Evolutionary conservation across 2,888 invertebrate species (phyloP), one percentile per base, ranked within the genome.

Genomic region (Abscondita cerata): DNA sequence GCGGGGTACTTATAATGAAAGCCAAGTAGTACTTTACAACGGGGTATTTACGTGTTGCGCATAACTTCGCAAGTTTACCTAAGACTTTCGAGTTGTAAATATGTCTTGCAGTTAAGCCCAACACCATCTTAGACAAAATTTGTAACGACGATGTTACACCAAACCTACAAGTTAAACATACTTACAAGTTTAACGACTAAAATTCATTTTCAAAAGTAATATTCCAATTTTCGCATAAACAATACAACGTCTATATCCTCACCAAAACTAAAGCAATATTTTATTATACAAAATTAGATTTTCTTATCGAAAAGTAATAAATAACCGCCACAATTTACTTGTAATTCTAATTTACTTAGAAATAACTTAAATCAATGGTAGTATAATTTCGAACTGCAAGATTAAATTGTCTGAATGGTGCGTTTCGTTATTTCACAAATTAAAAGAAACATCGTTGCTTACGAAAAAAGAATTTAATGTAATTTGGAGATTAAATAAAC

Each of bases 21-120:
- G 76, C 75, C 78, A 76, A 78, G 78, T 76, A 77, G 76, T 77
- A 75, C 75, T 77, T 77, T 76, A 76, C 76, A 70, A 44, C 57
- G 60, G 68, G 73, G 74, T 78, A 79, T 80, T 80, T 80, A 80
- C 80, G 80, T 80, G 80, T 80, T 78, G 78, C 76, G 80, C 79
- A 80, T 80, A 80, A 80, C 77, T 80, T 80, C 75, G 73, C 77
- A 80, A 80, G 76, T 80, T 80, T 78, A 74, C 78, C 78, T 80
- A 80, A 80, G 78, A 76, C 78, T 75, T 72, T 70, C 68, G 60
- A 72, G 77, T 74, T 75, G 76, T 80, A 80, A 80, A 80, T 76
- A 80, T 80, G 80, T 78, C 80, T 72, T 69, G 71, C 71, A 75
- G 75, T 78, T 78, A 79, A 79, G 79, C 79, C 76, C 71, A 57